Evolutionary conservation across 2,797 vertebrate species (phyloP).

Genomic region (Alectoris magna): DNA sequence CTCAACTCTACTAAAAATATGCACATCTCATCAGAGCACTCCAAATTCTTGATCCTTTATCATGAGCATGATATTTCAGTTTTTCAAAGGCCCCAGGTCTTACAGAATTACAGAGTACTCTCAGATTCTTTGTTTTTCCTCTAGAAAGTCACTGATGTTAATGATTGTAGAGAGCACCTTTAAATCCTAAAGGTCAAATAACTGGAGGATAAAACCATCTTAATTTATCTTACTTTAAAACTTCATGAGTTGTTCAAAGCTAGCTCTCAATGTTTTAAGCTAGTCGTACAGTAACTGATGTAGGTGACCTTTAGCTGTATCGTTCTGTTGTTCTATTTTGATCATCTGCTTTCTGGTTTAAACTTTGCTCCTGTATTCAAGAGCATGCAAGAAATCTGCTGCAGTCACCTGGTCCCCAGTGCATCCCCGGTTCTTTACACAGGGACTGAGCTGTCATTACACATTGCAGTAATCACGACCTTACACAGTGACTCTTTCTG

Average conservation of each 20-base stretch:
- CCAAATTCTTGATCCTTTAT: background rate
- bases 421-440: background rate
- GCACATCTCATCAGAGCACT: background rate
- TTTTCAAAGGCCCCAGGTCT: background rate
- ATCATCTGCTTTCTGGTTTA: background rate
- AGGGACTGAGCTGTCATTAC: background rate
- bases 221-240: background rate
- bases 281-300: background rate
- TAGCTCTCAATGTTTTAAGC: background rate
- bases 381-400: background rate
- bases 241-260: background rate
- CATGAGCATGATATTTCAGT: background rate
- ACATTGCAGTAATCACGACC: background rate
- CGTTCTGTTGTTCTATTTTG: background rate
- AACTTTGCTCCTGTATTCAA: background rate
- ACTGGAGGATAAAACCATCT: background rate
- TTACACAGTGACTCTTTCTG: background rate
- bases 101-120: background rate
- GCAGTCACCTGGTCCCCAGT: background rate
- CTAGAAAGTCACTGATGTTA: background rate
- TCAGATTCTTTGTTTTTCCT: fast-evolving
- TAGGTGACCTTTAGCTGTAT: background rate
- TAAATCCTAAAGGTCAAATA: background rate
- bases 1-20: background rate
- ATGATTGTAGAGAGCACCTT: background rate